phyloP scores from a whole-genome alignment of 2,113 vertebrate species.

The Pantherophis guttatus region DNA sequence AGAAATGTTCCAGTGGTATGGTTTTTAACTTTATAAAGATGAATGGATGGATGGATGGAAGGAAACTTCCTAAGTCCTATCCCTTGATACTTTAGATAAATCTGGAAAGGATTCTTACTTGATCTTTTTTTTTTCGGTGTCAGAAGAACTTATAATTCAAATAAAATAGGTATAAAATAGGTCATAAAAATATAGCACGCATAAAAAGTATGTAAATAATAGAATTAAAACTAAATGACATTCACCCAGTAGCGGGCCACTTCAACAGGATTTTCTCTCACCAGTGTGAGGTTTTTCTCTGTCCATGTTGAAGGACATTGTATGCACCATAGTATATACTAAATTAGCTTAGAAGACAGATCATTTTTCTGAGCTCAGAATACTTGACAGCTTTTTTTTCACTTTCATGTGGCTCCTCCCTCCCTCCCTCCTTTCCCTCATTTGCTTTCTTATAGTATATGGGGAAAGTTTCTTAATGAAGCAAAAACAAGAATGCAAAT shows the following conservation, averaged over 20 bases:
- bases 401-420: neutral
- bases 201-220: neutral
- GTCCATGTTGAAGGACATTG: neutral
- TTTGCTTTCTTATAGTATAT: neutral
- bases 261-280: neutral
- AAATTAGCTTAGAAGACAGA: neutral
- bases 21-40: neutral
- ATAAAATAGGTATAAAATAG: neutral
- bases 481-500: slow-evolving; percentile 37
- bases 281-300: neutral
- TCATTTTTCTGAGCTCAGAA: neutral
- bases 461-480: neutral
- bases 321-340: neutral
- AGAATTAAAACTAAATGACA: neutral
- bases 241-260: neutral
- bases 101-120: neutral
- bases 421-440: no score
- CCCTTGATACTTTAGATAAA: neutral
- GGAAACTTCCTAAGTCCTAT: neutral
- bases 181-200: neutral
- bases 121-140: neutral
- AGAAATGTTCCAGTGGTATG: neutral
- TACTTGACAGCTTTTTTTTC: neutral
- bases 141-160: neutral
- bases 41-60: neutral